Evolutionary conservation across 2,797 vertebrate species (phyloP), one percentile per base, ranked within the genome.

Genomic region (Sebastes aleutianus): DNA sequence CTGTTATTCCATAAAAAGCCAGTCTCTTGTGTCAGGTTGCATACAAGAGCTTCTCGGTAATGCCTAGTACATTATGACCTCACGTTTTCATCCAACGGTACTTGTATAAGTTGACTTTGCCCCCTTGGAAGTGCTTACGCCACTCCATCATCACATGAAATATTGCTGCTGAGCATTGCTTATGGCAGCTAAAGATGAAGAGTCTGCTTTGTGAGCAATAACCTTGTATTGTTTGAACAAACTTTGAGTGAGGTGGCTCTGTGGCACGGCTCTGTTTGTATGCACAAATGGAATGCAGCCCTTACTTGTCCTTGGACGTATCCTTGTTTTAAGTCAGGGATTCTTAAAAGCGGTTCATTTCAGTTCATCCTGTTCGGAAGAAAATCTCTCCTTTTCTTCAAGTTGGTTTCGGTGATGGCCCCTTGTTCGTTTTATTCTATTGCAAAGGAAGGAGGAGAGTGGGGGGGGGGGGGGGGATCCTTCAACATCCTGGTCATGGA

Each of bases 401-500:
- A 65, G 65, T 74, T 66, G 78, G 61, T 78, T 71, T 86, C n/a
- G 3, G 62, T 78, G 32, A 80, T 80, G 79, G 74, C 66, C 70
- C 75, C 77, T 78, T 76, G 29, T 78, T 86, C 12, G 2, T 85
- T 81, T 86, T 32, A 79, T 77, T 82, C 65, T 86, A 12, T 29
- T 72, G 69, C 77, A 85, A 73, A 82, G 83, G 72, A 91, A 83
- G 72, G 69, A 71, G 80, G 74, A 86, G 70, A 70, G 34, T 39
- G 65, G 18, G 70, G 63, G 6, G 74, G 26, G 74, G 26, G 29
- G 67, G 32, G 70, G 13, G 70, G 61, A 81, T 75, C 78, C 70
- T 88, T 88, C 79, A 79, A 64, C 76, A 86, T 87, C 80, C 84
- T 84, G 78, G 83, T 93, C 88, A 88, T 87, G 92, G 90, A 92